phyloP scores from a whole-genome alignment of 2,113 vertebrate genomes.

The Limanda limanda region DNA sequence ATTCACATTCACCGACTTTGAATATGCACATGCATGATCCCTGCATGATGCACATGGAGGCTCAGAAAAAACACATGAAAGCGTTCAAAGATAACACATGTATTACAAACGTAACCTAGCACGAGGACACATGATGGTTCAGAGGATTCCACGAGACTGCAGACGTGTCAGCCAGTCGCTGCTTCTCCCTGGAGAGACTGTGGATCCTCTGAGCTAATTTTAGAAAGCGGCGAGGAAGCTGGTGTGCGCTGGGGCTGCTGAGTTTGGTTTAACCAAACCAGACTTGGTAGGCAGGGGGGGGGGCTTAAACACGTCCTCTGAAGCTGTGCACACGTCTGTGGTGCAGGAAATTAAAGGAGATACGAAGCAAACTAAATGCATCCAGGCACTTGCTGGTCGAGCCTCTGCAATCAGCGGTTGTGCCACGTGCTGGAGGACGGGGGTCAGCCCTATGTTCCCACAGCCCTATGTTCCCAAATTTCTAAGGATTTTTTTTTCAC shows the following conservation, averaged over 20 bases:
- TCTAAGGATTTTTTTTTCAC: too few species aligned
- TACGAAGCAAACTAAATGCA: neutral
- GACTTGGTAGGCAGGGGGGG: constrained; percentile 2
- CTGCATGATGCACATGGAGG: neutral
- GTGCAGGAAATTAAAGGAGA: neutral
- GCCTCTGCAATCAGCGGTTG: constrained; percentile 19
- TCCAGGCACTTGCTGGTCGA: neutral
- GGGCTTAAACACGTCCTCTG: constrained; percentile 1
- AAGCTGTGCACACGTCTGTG: constrained; percentile 27
- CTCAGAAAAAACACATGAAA: neutral
- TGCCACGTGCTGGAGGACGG: constrained; percentile 41
- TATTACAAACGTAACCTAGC: neutral
- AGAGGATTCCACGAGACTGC: constrained; percentile 10
- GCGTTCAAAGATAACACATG: neutral
- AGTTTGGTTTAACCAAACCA: constrained; percentile 27
- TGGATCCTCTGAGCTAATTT: constrained; percentile 60
- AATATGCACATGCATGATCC: constrained; percentile 10
- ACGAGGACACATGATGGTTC: neutral
- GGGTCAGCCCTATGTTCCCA: too few species aligned
- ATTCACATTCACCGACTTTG: neutral
- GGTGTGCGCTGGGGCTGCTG: constrained; percentile 20
- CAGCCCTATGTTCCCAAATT: too few species aligned
- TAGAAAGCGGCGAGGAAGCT: constrained; percentile 34
- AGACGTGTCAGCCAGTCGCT: constrained; percentile 20
- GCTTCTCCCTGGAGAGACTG: constrained; percentile 30